Base-by-base conservation (phyloP, 1,140 invertebrate species). In the Lucilia sericata region DNA sequence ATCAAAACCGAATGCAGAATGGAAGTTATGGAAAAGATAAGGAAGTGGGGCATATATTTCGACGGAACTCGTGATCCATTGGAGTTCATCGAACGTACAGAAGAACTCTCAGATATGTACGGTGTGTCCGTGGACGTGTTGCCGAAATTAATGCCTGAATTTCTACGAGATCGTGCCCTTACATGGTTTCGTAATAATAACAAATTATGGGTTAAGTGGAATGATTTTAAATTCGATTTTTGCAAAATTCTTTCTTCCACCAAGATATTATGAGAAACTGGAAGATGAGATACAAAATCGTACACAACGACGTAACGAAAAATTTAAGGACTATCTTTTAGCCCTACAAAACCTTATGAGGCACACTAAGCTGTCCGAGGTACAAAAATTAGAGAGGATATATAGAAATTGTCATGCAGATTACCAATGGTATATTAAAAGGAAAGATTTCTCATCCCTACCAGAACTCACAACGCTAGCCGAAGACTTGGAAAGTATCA, bases 371-470 rank as follows among this genome's bases (percentile, higher is more conserved):
- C 30, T 30, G 17, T n/a, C n/a, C n/a, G n/a, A n/a, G n/a, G n/a
- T n/a, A 17, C 30, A 78, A 25, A 78, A 78, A 19, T 30, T 78
- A 25, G 75, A 78, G n/a, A 34, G 34, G 7, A 36, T 78, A 17
- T 78, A 34, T 30, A 36, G 12, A 34, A 78, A 78, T 34, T 17
- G 21, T 8, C 30, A 12, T 10, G 25, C 34, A 30, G 75, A 78
- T n/a, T 78, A 78, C 30, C 75, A 30, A 12, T 78, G 12, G 30
- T 78, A 78, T 47, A 78, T 78, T n/a, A 34, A 34, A 78, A 12
- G 75, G n/a, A 21, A 30, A 36, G 75, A 78, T 17, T 78, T 78
- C 12, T 9, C 8, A 8, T 17, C 75, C 10, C 75, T 78, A 12
- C 30, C 5, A 3, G 75, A 78, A 34, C 30, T 78, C 21, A n/a